These are phyloP conservation scores for Physeter macrocephalus DNA, from an alignment of 2,113 vertebrate species.

Conservation along the genomic window DNA sequence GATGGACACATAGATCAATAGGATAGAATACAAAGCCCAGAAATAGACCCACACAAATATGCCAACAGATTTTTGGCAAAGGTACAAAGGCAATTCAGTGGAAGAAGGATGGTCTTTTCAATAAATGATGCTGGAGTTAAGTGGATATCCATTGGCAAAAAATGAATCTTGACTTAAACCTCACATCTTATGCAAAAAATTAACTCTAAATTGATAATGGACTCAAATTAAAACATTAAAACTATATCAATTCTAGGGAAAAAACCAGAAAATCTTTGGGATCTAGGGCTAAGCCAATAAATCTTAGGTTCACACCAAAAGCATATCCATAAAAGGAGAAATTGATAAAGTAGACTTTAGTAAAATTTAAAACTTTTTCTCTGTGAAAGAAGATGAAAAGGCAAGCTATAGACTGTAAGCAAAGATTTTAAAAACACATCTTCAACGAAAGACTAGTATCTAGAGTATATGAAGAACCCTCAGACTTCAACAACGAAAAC, in stretches of 20 bases:
- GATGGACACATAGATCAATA: background rate
- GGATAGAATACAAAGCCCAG: background rate
- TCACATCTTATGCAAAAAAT: background rate
- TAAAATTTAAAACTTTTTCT: background rate
- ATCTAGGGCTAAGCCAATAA: background rate
- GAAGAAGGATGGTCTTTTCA: background rate
- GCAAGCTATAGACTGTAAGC: background rate
- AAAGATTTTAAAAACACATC: background rate
- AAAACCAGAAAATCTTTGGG: background rate
- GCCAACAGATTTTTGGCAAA: background rate
- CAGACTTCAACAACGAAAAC: background rate
- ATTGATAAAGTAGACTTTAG: background rate
- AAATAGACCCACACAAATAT: background rate
- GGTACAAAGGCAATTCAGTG: background rate
- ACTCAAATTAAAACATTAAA: background rate
- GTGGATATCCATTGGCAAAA: background rate
- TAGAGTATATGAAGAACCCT: background rate
- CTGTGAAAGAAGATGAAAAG: background rate
- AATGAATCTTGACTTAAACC: background rate
- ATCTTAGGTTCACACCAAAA: background rate
- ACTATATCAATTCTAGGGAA: background rate
- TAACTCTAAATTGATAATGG: background rate
- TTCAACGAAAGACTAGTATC: background rate
- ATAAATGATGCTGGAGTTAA: background rate
- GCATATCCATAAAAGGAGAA: background rate